These are phyloP conservation scores for Microctenopoma stevenorrisi DNA, from an alignment of 2,797 vertebrate genomes.

Conservation along the genomic window DNA sequence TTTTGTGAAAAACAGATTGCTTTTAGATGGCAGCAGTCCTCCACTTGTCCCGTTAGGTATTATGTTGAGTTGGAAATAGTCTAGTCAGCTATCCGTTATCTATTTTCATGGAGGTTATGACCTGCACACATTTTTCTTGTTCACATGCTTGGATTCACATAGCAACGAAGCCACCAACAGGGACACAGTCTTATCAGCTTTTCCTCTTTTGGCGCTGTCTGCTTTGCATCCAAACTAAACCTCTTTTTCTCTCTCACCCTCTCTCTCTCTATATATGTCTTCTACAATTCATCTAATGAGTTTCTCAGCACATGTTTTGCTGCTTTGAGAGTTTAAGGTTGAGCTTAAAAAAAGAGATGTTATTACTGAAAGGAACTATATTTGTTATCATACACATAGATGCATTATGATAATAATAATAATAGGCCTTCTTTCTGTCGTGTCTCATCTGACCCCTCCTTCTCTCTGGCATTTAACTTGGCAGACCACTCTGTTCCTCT, in stretches of 20 bases:
- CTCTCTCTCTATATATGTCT: background rate
- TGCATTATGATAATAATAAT: background rate
- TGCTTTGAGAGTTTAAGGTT: background rate
- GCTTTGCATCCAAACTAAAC: constrained; percentile 49
- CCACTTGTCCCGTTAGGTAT: background rate
- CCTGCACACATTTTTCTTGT: constrained; percentile 13
- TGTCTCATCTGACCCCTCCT: constrained; percentile 16
- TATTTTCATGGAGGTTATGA: constrained; percentile 29
- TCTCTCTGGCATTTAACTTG: constrained; percentile 28
- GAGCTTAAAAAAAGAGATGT: background rate
- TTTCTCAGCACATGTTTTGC: constrained; percentile 16
- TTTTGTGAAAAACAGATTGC: background rate
- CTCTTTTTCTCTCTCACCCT: constrained; percentile 11
- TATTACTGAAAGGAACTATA: background rate
- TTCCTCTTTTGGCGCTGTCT: constrained; percentile 53
- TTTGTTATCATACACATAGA: constrained; percentile 22
- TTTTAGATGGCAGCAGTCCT: fast-evolving
- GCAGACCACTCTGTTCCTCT: constrained; percentile 57
- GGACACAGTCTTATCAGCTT: constrained; percentile 53
- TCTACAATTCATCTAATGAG: background rate
- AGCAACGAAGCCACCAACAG: constrained; percentile 37
- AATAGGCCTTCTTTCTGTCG: constrained; percentile 6
- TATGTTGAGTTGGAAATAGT: constrained; percentile 18
- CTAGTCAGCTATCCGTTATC: constrained; percentile 9
- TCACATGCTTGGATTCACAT: constrained; percentile 43